These are phyloP conservation scores for Drosophila malerkotliana DNA, from an alignment of 1,140 invertebrate genomes.

Conservation along the genomic window DNA sequence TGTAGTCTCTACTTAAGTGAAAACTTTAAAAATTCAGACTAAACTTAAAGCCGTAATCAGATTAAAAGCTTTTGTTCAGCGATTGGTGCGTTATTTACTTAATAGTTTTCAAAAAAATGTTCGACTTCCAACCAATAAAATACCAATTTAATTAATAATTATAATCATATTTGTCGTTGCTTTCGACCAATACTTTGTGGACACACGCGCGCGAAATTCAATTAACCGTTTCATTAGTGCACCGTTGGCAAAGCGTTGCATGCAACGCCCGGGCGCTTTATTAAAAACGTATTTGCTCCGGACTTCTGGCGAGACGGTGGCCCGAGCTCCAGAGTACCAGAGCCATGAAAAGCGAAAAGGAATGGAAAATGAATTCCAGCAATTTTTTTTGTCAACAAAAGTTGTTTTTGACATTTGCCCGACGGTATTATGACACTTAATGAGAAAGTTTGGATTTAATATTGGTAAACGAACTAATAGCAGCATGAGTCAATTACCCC, in stretches of 20 bases:
- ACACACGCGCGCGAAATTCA: conserved; percentile 46
- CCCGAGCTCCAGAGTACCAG: not conserved
- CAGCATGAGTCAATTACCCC: conserved; percentile 36
- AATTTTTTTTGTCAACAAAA: conserved; percentile 27
- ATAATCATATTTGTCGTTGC: conserved; percentile 36
- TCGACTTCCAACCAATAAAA: not conserved
- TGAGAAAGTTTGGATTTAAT: conserved; percentile 58
- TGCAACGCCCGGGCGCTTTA: conserved; percentile 43
- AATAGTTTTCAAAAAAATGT: not conserved
- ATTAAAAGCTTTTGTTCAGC: too few relatives aligned
- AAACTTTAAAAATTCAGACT: too few relatives aligned
- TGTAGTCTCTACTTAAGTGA: too few relatives aligned
- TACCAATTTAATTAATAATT: conserved; percentile 47
- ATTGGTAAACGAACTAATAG: conserved; percentile 45
- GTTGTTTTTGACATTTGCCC: conserved; percentile 54
- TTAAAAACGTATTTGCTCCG: conserved; percentile 62
- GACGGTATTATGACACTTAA: conserved; percentile 52
- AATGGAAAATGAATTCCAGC: not conserved
- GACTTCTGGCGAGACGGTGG: conserved; percentile 17
- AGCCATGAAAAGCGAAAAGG: not conserved
- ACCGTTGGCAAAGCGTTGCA: conserved; percentile 22
- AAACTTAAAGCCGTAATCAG: too few relatives aligned
- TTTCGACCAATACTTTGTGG: conserved; percentile 27
- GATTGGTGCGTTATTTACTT: not conserved
- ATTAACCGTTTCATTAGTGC: conserved; percentile 55